A percentile compares a stretch with the other conserved stretches of the same genome.
phyloP scores from a whole-genome alignment of 2,113 vertebrate species.

The Hemicordylus capensis region DNA sequence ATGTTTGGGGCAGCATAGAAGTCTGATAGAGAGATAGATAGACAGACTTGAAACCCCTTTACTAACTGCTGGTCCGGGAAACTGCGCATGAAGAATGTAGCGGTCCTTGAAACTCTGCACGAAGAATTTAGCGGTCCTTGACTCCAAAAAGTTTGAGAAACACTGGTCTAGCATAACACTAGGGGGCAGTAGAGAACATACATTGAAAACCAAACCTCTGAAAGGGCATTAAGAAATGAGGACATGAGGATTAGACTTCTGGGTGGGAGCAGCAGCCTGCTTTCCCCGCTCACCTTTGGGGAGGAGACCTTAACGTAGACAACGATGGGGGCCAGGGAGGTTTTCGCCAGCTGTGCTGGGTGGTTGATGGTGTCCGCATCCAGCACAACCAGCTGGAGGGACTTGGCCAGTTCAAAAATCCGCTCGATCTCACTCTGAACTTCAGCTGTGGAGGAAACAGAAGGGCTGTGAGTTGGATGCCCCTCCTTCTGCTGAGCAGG shows the following conservation, averaged over 20 bases:
- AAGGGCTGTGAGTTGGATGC: neutral
- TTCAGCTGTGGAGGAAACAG: slow-evolving; percentile 80
- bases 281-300: slow-evolving; percentile 84
- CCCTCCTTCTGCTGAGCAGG: too few relatives aligned
- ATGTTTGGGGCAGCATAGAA: too few relatives aligned
- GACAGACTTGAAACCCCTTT: too few relatives aligned
- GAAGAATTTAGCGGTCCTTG: too few relatives aligned
- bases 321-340: slow-evolving; percentile 93
- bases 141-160: too few relatives aligned
- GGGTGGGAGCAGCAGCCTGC: accelerated
- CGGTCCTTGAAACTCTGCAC: too few relatives aligned
- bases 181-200: neutral
- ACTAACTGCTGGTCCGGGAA: too few relatives aligned
- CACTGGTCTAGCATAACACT: neutral
- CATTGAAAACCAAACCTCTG: neutral
- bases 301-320: slow-evolving; percentile 98
- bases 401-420: slow-evolving; percentile 97
- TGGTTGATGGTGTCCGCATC: slow-evolving; percentile 98
- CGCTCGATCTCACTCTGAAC: slow-evolving; percentile 97
- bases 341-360: slow-evolving; percentile 94
- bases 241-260: neutral
- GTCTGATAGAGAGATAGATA: too few relatives aligned
- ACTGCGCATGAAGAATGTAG: too few relatives aligned
- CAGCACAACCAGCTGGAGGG: slow-evolving; percentile 92
- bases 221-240: neutral